phyloP scores from a whole-genome alignment of 2,888 invertebrate genomes.

The Catocala nupta region DNA sequence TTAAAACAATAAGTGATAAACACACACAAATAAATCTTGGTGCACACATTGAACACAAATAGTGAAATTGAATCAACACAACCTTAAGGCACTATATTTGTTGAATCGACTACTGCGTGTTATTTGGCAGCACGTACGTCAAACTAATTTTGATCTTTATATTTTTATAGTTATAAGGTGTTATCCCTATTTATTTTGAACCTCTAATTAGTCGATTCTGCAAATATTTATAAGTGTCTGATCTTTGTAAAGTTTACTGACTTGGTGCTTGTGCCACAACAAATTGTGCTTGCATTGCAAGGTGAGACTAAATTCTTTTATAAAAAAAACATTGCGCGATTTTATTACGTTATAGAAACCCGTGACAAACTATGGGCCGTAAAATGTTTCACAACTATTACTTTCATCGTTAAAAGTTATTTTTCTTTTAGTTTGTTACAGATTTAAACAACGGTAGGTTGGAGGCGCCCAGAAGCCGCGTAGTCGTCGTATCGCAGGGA shows the following conservation, averaged over 20 bases:
- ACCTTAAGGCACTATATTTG: conserved; percentile 30
- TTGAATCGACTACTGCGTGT: conserved; percentile 31
- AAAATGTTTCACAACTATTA: background rate
- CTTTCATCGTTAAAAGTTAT: background rate
- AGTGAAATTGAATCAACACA: conserved; percentile 24
- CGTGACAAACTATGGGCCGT: conserved; percentile 21
- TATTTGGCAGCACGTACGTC: too few relatives aligned
- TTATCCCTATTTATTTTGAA: conserved; percentile 1
- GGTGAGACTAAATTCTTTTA: conserved; percentile 37
- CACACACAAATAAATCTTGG: conserved; percentile 30
- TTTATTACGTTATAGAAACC: conserved; percentile 34
- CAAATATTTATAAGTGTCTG: conserved; percentile 32
- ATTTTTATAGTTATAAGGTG: too few relatives aligned
- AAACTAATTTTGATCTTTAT: too few relatives aligned
- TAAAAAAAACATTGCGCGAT: conserved; percentile 32
- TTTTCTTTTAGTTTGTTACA: conserved; percentile 24
- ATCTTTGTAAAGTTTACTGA: conserved; percentile 18
- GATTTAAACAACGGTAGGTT: conserved; percentile 57
- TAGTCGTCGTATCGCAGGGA: conserved; percentile 54
- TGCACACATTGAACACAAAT: conserved; percentile 45
- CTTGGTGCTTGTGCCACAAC: conserved; percentile 44
- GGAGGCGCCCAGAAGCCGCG: conserved; percentile 78
- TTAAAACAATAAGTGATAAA: conserved; percentile 34
- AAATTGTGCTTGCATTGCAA: conserved; percentile 46
- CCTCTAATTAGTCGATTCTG: conserved; percentile 30